A percentile compares a stretch with the other conserved stretches of the same genome.
Conservation (phyloP, 1,140 invertebrate genomes). For the Zelostemma sp. region DNA sequence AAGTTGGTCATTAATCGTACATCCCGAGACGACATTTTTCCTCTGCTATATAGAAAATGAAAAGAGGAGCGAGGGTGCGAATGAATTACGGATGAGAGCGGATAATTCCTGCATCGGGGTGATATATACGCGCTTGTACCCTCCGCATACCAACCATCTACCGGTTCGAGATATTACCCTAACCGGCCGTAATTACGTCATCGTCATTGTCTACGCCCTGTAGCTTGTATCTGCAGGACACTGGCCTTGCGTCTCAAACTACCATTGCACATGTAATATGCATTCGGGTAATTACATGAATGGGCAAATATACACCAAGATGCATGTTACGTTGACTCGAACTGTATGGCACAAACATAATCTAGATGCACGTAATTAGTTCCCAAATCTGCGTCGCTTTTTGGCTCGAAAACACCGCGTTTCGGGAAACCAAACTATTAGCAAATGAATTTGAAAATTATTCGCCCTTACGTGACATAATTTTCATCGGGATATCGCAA, state of each 20-base stretch:
- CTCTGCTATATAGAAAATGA: conserved; percentile 17
- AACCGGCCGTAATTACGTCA: conserved; percentile 64
- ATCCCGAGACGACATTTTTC: conserved; percentile 2
- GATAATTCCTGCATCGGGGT: conserved; percentile 45
- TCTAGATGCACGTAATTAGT: no score
- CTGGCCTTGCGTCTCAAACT: conserved; percentile 34
- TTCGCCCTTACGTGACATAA: no score
- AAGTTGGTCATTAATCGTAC: background rate
- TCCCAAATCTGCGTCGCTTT: no score
- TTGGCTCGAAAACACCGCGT: no score
- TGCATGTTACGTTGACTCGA: no score
- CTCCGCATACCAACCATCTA: conserved; percentile 42
- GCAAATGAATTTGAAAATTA: no score
- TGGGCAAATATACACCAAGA: no score
- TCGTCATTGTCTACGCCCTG: conserved; percentile 57
- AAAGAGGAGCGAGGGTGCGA: conserved; percentile 11
- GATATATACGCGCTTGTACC: conserved; percentile 37
- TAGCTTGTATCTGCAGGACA: conserved; percentile 49
- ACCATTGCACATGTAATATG: conserved; percentile 31
- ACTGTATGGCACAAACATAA: no score
- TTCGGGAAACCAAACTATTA: no score
- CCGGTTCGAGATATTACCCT: conserved; percentile 59
- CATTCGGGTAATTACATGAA: background rate
- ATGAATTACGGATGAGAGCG: conserved; percentile 35
- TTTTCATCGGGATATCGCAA: no score